These are phyloP conservation scores for Chelonoidis abingdonii DNA, from an alignment of 2,113 vertebrate species.

Conservation along the genomic window DNA sequence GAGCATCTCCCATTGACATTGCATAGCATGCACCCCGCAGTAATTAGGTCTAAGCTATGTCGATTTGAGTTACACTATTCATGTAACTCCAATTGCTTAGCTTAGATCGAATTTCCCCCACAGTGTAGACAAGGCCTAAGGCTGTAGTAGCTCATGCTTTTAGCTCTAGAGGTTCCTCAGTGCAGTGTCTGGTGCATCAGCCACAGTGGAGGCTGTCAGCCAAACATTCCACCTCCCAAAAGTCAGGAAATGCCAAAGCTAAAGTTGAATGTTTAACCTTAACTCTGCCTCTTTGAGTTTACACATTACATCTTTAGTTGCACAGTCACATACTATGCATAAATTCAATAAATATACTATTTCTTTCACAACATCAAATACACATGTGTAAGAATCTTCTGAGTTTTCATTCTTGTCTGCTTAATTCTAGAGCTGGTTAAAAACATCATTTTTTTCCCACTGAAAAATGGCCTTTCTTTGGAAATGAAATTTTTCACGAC, in stretches of 20 bases:
- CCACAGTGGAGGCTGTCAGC: background rate
- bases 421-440: background rate
- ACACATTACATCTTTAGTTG: background rate
- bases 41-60: too few species aligned
- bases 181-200: background rate
- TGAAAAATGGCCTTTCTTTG: background rate
- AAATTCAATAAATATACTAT: background rate
- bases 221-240: background rate
- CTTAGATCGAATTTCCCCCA: too few species aligned
- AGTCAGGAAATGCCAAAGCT: slow-evolving; percentile 20
- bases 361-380: background rate
- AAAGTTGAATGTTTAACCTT: slow-evolving; percentile 29
- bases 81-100: too few species aligned
- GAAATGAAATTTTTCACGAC: background rate
- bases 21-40: too few species aligned
- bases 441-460: background rate
- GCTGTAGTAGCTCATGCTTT: background rate
- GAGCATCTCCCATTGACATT: too few species aligned
- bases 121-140: too few species aligned
- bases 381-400: background rate
- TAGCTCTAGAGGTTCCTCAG: background rate
- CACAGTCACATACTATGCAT: background rate
- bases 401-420: background rate
- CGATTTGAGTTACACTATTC: too few species aligned
- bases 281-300: slow-evolving; percentile 6